Evolutionary conservation across 2,888 invertebrate species (phyloP).

Genomic region (Alloscopus bannaensis): DNA sequence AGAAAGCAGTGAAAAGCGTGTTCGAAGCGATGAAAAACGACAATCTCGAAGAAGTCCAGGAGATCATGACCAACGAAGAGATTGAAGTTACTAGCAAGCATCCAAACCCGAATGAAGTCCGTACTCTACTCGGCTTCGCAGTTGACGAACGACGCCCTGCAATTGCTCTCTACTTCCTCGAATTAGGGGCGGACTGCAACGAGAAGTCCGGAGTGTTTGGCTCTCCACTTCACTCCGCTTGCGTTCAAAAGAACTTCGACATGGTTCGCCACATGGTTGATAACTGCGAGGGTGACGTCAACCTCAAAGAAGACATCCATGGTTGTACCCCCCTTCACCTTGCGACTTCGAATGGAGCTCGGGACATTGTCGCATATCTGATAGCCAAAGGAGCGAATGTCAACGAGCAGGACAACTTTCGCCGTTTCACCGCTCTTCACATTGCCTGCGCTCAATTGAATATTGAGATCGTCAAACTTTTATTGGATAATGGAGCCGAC

Average conservation of each 20-base stretch:
- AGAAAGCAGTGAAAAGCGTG: too few species aligned
- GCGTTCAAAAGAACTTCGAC: not conserved
- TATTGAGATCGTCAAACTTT: not conserved
- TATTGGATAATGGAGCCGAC: not conserved
- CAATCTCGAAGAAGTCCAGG: not conserved
- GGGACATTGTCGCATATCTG: not conserved
- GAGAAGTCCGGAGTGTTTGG: not conserved
- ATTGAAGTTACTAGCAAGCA: not conserved
- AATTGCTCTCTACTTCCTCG: not conserved
- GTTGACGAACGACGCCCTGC: not conserved
- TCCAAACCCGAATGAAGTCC: not conserved
- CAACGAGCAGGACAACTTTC: conserved; percentile 6
- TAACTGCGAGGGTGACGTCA: not conserved
- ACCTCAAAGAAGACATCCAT: not conserved
- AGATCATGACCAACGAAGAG: not conserved
- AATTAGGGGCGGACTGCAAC: not conserved
- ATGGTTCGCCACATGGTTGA: not conserved
- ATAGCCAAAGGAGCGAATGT: not conserved
- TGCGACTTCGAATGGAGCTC: not conserved
- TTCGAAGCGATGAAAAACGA: not conserved
- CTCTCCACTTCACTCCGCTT: not conserved
- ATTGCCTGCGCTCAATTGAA: not conserved
- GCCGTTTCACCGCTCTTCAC: not conserved
- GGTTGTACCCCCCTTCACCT: not conserved
- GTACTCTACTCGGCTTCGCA: not conserved